Percentiles rank a stretch among this genome's conserved stretches.
These are phyloP conservation scores for Aldrovandia affinis DNA, from an alignment of 2,797 vertebrate genomes.

Conservation along the genomic window DNA sequence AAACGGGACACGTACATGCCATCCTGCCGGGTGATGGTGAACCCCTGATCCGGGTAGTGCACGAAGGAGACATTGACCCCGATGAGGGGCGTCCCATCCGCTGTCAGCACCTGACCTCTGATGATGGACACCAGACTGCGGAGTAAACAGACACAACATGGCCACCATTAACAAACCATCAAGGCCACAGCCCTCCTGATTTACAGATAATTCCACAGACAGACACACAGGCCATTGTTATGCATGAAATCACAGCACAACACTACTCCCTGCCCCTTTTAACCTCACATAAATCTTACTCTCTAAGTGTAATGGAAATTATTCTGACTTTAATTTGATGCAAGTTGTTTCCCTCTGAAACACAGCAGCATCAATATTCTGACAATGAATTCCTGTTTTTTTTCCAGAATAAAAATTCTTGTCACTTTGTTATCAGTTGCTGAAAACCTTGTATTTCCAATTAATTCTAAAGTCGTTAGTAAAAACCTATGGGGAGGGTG, in stretches of 20 bases:
- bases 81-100: constrained; percentile 94
- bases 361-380: constrained; percentile 58
- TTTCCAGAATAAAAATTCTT: constrained; percentile 43
- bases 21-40: constrained; percentile 92
- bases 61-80: constrained; percentile 97
- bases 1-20: constrained; percentile 85
- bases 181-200: constrained; percentile 41
- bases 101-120: constrained; percentile 94
- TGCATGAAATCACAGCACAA: constrained; percentile 38
- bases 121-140: constrained; percentile 91
- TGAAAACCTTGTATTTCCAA: constrained; percentile 69
- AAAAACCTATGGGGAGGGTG: constrained; percentile 61
- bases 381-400: constrained; percentile 48
- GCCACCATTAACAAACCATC: constrained; percentile 39
- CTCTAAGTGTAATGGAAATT: constrained; percentile 48
- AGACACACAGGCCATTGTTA: constrained; percentile 34
- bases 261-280: constrained; percentile 46
- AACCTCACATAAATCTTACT: constrained; percentile 45
- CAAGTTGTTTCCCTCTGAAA: constrained; percentile 49
- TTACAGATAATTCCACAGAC: constrained; percentile 40
- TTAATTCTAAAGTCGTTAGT: constrained; percentile 72
- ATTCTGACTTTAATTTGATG: constrained; percentile 46
- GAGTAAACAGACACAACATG: constrained; percentile 55
- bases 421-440: constrained; percentile 52
- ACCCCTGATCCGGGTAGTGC: constrained; percentile 90